A percentile compares a stretch with the other conserved stretches of the same genome.
These are phyloP conservation scores for Suncus etruscus DNA, from an alignment of 2,113 vertebrate species.

Conservation along the genomic window DNA sequence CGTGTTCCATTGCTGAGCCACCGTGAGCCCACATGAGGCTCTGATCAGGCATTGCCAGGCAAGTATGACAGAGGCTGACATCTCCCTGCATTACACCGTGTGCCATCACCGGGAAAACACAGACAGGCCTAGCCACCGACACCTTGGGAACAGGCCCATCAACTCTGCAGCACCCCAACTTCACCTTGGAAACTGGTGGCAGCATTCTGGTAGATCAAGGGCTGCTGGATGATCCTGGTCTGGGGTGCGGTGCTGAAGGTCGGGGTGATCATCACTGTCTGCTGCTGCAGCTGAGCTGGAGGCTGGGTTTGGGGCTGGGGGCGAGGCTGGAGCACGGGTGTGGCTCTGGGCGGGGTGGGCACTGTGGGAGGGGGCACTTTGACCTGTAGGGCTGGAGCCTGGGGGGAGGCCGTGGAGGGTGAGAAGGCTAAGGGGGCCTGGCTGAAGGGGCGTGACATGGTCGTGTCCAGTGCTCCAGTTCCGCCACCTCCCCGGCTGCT, in stretches of 20 bases:
- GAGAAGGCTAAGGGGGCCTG: constrained; percentile 85
- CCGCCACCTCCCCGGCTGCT: neutral
- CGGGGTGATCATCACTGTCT: constrained; percentile 95
- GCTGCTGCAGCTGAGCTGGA: constrained; percentile 88
- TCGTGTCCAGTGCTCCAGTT: constrained; percentile 71
- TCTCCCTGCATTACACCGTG: neutral
- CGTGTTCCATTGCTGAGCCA: too few species aligned
- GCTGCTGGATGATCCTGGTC: constrained; percentile 96
- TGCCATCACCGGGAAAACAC: neutral
- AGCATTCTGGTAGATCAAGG: constrained; percentile 95
- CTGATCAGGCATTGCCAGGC: too few species aligned
- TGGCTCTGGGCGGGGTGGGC: constrained; percentile 63
- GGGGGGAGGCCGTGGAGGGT: constrained; percentile 53
- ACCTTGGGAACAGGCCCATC: neutral
- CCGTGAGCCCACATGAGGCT: too few species aligned
- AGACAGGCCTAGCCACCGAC: too few species aligned
- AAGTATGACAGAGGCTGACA: neutral
- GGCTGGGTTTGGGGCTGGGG: constrained; percentile 93
- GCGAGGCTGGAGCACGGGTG: constrained; percentile 86
- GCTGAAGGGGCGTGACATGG: constrained; percentile 76
- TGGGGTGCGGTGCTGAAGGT: constrained; percentile 90
- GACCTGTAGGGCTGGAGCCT: constrained; percentile 84
- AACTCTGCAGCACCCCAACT: neutral
- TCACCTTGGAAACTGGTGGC: constrained; percentile 94
- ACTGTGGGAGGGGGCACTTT: constrained; percentile 72